A percentile compares a stretch with the other conserved stretches of the same genome.
Evolutionary conservation across 2,113 vertebrate genomes (phyloP).

Genomic region (Myodes glareolus): DNA sequence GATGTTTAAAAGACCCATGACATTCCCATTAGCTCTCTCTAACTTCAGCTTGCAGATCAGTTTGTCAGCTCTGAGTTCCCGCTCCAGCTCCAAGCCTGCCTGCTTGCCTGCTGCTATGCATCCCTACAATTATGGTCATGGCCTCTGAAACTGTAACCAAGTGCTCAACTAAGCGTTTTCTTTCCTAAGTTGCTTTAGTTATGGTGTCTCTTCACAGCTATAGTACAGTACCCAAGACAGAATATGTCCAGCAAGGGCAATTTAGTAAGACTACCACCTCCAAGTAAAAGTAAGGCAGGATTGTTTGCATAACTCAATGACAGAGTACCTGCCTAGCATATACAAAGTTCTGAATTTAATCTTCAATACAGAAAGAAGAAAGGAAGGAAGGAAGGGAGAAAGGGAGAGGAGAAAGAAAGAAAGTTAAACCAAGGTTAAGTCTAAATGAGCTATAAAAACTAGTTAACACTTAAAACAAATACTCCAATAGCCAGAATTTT

Average conservation of each 20-base stretch:
- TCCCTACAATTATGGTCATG: not conserved
- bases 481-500: not conserved
- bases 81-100: not conserved
- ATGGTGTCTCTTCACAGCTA: too few relatives aligned
- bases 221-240: not conserved
- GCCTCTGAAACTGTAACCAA: not conserved
- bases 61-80: not conserved
- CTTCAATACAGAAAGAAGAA: not conserved
- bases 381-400: not conserved
- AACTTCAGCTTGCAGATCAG: not conserved
- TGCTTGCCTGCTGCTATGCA: not conserved
- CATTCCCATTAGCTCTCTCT: not conserved
- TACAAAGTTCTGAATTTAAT: not conserved
- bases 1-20: not conserved
- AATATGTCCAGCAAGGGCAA: not conserved
- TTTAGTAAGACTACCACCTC: not conserved
- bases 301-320: not conserved
- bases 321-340: not conserved
- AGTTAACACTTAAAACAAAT: slow-evolving; percentile 14
- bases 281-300: not conserved
- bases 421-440: slow-evolving; percentile 38
- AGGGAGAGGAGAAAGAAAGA: not conserved
- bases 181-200: not conserved
- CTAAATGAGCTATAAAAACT: slow-evolving; percentile 32
- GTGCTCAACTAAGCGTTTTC: not conserved